Base-by-base conservation (phyloP, 2,797 vertebrate genomes). In the Octomys mimax region DNA sequence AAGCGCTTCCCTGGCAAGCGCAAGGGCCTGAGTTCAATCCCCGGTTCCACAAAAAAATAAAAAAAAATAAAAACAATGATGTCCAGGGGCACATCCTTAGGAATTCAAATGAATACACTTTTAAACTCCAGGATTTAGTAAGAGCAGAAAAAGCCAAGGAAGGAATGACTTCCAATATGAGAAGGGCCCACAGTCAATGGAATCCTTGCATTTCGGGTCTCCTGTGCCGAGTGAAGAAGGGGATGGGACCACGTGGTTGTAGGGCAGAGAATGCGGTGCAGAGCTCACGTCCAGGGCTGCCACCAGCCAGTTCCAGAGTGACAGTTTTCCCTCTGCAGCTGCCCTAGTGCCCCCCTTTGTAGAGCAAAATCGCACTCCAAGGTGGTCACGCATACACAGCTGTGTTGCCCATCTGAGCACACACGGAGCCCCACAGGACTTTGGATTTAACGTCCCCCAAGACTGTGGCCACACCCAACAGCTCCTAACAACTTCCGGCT, bases 91-190 rank as follows among this genome's bases (percentile, higher is more conserved):
- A 86, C 31, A 71, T 64, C 9, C 73, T 92, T 91, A 83, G 68
- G 88, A 95, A 96, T 66, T 96, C 91, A 83, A 94, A 71, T 89
- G 88, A 92, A 73, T 52, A 64, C 21, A 70, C 91, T n/a, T 92
- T 87, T 64, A 28, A 62, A 36, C 57, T 73, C 49, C 33, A 83
- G 39, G 68, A 78, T 73, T 92, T 94, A 62, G 57, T 22, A 46
- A 31, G 11, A 93, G 68, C 52, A 77, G 75, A 90, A 91, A 90
- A 94, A 46, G 21, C 57, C 89, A 78, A 82, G 2, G 21, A 42
- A 75, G 13, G 22, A 83, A 86, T 42, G 82, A 91, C 59, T 62
- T 87, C 16, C 61, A 36, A 26, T 1, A 46, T 24, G 22, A 59
- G 21, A 70, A 61, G 0, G 1, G 39, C 12, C 26, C 88, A 14